A percentile compares a stretch with the other conserved stretches of the same genome.
These are phyloP conservation scores for Platycercus adscitus DNA, from an alignment of 2,113 vertebrate genomes.

Conservation along the genomic window DNA sequence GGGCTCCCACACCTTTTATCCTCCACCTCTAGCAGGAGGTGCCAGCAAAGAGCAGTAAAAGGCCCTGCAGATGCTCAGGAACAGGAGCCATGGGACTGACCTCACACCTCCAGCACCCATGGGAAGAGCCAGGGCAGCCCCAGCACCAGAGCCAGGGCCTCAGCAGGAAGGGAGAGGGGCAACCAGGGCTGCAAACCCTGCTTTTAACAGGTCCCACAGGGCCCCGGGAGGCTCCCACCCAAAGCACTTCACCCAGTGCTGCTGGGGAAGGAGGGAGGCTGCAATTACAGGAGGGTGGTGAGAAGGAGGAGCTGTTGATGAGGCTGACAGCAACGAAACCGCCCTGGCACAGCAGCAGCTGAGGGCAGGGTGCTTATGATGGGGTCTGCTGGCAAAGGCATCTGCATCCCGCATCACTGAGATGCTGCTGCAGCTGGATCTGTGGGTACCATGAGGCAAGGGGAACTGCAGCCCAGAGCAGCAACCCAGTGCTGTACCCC, in stretches of 20 bases:
- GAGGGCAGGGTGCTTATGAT: background rate
- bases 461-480: background rate
- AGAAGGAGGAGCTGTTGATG: background rate
- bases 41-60: background rate
- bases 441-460: background rate
- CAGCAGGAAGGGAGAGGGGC: background rate
- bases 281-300: background rate
- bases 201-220: background rate
- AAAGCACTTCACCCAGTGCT: background rate
- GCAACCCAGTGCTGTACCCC: accelerated
- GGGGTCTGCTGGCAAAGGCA: background rate
- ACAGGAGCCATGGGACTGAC: background rate
- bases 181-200: background rate
- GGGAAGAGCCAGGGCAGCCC: background rate
- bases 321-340: background rate
- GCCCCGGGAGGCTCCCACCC: background rate
- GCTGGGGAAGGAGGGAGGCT: background rate
- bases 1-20: background rate
- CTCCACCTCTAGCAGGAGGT: too few relatives aligned
- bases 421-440: background rate
- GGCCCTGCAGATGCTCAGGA: background rate
- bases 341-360: background rate
- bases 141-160: background rate
- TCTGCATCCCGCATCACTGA: background rate
- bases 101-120: background rate